Conservation (phyloP, 1,140 invertebrate species). For the Drosophila mojavensis region DNA sequence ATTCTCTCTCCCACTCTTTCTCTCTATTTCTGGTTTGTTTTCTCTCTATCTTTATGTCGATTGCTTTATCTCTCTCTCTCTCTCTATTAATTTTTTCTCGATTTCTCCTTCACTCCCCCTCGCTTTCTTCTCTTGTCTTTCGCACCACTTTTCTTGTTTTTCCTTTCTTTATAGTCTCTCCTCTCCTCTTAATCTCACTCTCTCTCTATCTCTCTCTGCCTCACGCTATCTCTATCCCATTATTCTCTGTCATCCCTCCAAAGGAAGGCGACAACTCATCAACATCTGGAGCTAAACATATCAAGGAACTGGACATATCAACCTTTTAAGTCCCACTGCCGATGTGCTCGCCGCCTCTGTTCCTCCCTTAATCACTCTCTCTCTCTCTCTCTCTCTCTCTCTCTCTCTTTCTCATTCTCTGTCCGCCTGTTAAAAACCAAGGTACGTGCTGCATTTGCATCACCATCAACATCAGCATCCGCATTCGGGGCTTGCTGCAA, state of each 20-base stretch:
- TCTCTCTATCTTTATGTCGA: too few relatives aligned
- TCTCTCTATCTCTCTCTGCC: too few relatives aligned
- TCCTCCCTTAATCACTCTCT: too few relatives aligned
- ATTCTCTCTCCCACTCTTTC: too few relatives aligned
- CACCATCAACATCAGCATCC: constrained; percentile 9
- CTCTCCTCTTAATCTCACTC: not conserved
- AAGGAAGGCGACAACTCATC: not conserved
- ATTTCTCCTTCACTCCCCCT: too few relatives aligned
- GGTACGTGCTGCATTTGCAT: constrained; percentile 30
- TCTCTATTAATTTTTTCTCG: too few relatives aligned
- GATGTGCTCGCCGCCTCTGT: too few relatives aligned
- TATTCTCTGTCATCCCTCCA: not conserved
- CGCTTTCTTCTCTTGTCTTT: too few relatives aligned
- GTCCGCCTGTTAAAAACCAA: not conserved
- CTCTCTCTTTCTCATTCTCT: not conserved
- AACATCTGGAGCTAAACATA: not conserved
- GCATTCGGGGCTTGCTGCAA: constrained; percentile 25
- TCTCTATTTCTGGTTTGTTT: too few relatives aligned
- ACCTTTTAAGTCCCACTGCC: not conserved
- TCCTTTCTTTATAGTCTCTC: too few relatives aligned
- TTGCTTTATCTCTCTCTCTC: not conserved
- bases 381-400: too few relatives aligned
- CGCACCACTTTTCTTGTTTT: too few relatives aligned
- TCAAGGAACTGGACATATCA: constrained; percentile 7
- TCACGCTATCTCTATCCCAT: not conserved